Conservation (phyloP, 2,797 vertebrate species). For the Sphaeramia orbicularis region DNA sequence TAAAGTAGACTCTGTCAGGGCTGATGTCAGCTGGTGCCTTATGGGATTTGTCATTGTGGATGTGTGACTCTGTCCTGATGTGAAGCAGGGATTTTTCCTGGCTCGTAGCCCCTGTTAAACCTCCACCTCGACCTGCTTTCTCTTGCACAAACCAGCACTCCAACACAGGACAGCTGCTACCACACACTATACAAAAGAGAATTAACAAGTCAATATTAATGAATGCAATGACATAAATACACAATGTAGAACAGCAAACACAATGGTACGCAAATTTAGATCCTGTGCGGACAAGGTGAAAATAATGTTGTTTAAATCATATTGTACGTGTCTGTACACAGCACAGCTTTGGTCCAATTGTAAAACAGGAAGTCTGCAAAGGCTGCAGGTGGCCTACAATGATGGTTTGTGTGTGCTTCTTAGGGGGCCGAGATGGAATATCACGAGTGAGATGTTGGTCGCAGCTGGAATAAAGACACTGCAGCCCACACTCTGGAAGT, state of each 20-base stretch:
- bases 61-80: conserved; percentile 48
- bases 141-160: conserved; percentile 87
- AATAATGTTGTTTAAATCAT: no score
- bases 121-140: conserved; percentile 66
- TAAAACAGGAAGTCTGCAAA: no score
- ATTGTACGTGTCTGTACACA: no score
- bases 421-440: no score
- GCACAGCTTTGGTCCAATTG: no score
- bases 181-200: conserved; percentile 37
- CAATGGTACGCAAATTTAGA: no score
- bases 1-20: conserved; percentile 69
- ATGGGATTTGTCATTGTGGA: neutral
- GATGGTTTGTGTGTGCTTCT: no score
- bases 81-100: conserved; percentile 82
- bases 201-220: neutral
- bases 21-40: conserved; percentile 57
- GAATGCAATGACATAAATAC: neutral
- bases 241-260: neutral
- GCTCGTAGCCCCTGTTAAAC: conserved; percentile 65
- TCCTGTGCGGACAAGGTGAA: no score
- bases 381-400: no score
- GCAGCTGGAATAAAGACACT: no score
- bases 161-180: conserved; percentile 74
- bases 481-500: no score
- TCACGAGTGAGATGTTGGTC: no score